Base-by-base conservation (phyloP, 2,797 vertebrate genomes). In the Hypotaenidia philippensis region DNA sequence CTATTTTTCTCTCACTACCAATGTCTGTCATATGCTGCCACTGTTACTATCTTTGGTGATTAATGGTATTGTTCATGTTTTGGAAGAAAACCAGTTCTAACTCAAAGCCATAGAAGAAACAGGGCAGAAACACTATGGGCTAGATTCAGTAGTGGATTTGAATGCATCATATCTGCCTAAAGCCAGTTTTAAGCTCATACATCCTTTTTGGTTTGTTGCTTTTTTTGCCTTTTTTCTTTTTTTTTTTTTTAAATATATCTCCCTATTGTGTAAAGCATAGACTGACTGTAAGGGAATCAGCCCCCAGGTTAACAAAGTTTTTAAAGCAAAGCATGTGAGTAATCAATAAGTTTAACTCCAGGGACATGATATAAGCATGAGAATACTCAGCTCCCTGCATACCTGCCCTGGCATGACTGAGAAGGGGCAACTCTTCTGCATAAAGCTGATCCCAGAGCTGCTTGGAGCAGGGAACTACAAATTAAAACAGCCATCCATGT, bases 61-160 rank as follows among this genome's bases (percentile, higher is more conserved):
- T 76, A 79, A 80, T 34, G 9, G 12, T 4, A 82, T 84, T 81
- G 25, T 19, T 56, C 12, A 9, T 21, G 21, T 71, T 90, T 87
- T 53, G 19, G 52, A 82, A 72, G 21, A 87, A 77, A 95, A 90
- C 29, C 10, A 68, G 36, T 60, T 95, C 88, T 82, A 87, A 66
- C 17, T 64, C n/a, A 60, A 55, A 82, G 60, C 27, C 21, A 7
- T 27, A 64, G 34, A 72, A 82, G 32, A 64, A 89, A 55, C 57
- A 32, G 23, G 17, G 13, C 45, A 72, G 55, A 77, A 77, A 79
- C 22, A 21, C 63, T 61, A 65, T 10, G 9, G 41, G 5, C 11
- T 87, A 47, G 26, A 69, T 63, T 74, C 36, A 53, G 8, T 17
- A 27, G 2, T 6, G 23, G 64, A 55, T 29, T n/a, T n/a, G 41